Evolutionary conservation across 1,140 invertebrate species (phyloP).

Genomic region (Drosophila gunungcola): DNA sequence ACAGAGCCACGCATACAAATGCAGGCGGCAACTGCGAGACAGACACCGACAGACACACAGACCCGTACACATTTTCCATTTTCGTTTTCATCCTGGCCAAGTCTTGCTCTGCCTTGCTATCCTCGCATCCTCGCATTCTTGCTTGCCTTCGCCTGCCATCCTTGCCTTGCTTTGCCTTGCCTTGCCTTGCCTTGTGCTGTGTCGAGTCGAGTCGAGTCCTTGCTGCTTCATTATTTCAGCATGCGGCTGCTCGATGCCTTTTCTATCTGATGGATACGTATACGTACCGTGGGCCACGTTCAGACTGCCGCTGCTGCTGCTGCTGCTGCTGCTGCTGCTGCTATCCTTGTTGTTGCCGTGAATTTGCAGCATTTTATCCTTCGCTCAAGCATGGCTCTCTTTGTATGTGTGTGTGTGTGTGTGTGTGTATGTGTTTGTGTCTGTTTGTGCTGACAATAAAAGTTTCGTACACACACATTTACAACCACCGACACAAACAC

Average conservation of each 20-base stretch:
- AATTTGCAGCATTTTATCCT: slow-evolving; percentile 83
- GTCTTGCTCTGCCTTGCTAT: slow-evolving; percentile 40
- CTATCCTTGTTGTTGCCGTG: slow-evolving; percentile 66
- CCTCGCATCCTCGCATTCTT: slow-evolving; percentile 46
- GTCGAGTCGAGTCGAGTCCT: slow-evolving; percentile 72
- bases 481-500: slow-evolving; percentile 41
- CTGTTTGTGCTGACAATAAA: slow-evolving; percentile 83
- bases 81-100: slow-evolving; percentile 80
- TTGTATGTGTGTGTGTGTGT: slow-evolving; percentile 26
- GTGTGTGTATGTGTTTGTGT: slow-evolving; percentile 50
- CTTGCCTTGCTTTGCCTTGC: slow-evolving; percentile 3
- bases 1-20: slow-evolving; percentile 25
- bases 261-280: slow-evolving; percentile 83
- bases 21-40: slow-evolving; percentile 25
- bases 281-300: slow-evolving; percentile 72
- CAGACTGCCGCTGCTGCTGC: slow-evolving; percentile 27
- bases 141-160: slow-evolving; percentile 15
- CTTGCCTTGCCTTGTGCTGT: slow-evolving; percentile 29
- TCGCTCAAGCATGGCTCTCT: slow-evolving; percentile 61
- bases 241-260: slow-evolving; percentile 79
- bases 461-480: slow-evolving; percentile 67
- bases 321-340: slow-evolving; percentile 16
- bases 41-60: slow-evolving; percentile 38
- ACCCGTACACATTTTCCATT: slow-evolving; percentile 71
- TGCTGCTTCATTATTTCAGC: slow-evolving; percentile 83